These are phyloP conservation scores for Macrobrachium rosenbergii DNA, from an alignment of 1,140 invertebrate species.

Conservation along the genomic window DNA sequence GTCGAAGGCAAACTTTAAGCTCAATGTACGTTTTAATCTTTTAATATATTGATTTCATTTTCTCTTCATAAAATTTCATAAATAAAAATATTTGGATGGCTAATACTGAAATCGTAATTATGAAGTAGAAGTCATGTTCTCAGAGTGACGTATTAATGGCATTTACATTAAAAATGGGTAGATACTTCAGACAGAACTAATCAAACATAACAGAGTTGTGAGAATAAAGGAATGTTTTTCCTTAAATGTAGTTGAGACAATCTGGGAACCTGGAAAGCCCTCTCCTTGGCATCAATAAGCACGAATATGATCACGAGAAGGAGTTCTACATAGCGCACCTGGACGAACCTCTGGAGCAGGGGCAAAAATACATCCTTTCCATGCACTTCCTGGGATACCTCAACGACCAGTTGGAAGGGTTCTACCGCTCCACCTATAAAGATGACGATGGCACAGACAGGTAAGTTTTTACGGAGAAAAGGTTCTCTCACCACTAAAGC, in stretches of 20 bases:
- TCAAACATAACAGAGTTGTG: too few species aligned
- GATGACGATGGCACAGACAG: conserved; percentile 61
- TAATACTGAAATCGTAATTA: too few species aligned
- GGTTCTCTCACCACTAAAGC: neutral
- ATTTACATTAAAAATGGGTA: too few species aligned
- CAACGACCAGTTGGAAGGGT: conserved; percentile 66
- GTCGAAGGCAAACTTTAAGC: too few species aligned
- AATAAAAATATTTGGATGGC: too few species aligned
- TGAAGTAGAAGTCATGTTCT: too few species aligned
- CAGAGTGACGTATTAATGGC: too few species aligned
- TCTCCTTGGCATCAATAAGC: conserved; percentile 6
- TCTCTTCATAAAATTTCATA: too few species aligned
- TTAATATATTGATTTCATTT: too few species aligned
- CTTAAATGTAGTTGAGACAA: neutral
- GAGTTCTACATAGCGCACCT: conserved; percentile 83
- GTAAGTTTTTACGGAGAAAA: conserved; percentile 19
- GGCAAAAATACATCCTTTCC: conserved; percentile 77
- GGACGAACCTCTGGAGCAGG: conserved; percentile 76
- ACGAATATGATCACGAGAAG: conserved; percentile 74
- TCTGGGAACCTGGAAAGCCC: conserved; percentile 30
- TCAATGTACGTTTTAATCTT: too few species aligned
- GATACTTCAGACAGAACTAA: too few species aligned
- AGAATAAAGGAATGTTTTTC: too few species aligned
- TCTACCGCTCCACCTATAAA: conserved; percentile 66
- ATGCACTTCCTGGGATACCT: conserved; percentile 65